phyloP scores from a whole-genome alignment of 1,140 invertebrate species.

The Phymorhynchus buccinoides region DNA sequence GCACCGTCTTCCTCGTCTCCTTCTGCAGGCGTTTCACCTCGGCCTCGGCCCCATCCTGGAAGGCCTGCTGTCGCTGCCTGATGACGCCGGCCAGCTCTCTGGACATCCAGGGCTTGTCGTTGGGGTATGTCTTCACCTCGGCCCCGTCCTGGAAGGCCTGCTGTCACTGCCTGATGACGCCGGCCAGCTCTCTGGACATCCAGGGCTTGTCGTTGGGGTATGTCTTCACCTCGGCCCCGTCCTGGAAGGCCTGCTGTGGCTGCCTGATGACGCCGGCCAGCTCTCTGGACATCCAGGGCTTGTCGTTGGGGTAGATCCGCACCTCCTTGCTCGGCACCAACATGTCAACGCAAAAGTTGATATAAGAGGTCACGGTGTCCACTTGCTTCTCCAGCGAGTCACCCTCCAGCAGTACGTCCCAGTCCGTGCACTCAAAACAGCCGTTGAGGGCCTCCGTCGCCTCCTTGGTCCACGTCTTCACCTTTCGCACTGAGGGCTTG shows the following conservation, averaged over 20 bases:
- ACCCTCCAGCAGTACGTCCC: neutral
- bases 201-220: constrained; percentile 4
- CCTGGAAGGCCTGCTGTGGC: neutral
- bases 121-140: neutral
- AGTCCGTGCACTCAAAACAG: neutral
- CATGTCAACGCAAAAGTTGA: neutral
- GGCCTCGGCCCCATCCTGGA: neutral
- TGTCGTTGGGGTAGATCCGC: neutral
- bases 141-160: neutral
- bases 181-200: neutral
- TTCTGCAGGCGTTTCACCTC: neutral
- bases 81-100: neutral
- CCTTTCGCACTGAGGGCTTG: neutral
- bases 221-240: neutral
- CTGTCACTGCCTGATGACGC: neutral
- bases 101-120: neutral
- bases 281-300: neutral
- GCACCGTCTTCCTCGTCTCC: neutral
- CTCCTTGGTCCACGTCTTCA: neutral
- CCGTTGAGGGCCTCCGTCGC: neutral
- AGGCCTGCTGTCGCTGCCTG: neutral
- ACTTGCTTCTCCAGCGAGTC: neutral
- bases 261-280: neutral
- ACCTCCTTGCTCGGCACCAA: neutral
- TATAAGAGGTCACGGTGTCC: neutral